Base-by-base conservation (phyloP, 2,113 vertebrate species). In the Triplophysa siluroides region DNA sequence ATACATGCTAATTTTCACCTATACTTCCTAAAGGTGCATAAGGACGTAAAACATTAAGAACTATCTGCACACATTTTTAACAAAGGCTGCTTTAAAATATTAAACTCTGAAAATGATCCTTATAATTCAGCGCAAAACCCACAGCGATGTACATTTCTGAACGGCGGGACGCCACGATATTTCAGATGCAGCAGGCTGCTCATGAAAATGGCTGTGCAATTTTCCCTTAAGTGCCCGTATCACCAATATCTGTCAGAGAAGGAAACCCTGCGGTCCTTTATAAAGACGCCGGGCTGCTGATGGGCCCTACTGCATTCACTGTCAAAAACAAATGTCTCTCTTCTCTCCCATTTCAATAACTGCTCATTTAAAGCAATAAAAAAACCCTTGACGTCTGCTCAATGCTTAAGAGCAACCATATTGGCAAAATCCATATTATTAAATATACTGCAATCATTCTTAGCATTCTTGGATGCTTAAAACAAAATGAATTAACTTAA, bases 131-230 rank as follows among this genome's bases (percentile, higher is more conserved):
- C 26, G 5, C 21, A 60, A 24, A n/a, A n/a, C 8, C 54, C 54
- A 21, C 50, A 54, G 50, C 16, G 18, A 54, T 19, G 54, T 33
- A 33, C 1, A 33, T 58, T 13, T 70, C 26, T 58, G 50, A 73
- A 26, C 43, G 43, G 14, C 70, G 8, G 41, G 7, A 11, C 19
- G n/a, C 47, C 45, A 75, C 24, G 13, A 73, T 12, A 2, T 56
- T 26, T 41, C 18, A 61, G 14, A n/a, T 50, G 47, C 76, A 60
- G 63, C 69, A 62, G 11, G 74, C 43, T 61, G 70, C 72, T n/a
- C 75, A 78, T 45, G 8, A 63, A 72, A 84, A 85, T 86, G 77
- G 61, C 80, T 82, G 66, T 78, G 84, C 83, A 84, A 76, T 77
- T 79, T 82, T 71, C 52, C 41, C 29, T 54, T 83, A 79, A 84